Base-by-base conservation (phyloP, 2,888 invertebrate species). In the Melanchra persicariae region DNA sequence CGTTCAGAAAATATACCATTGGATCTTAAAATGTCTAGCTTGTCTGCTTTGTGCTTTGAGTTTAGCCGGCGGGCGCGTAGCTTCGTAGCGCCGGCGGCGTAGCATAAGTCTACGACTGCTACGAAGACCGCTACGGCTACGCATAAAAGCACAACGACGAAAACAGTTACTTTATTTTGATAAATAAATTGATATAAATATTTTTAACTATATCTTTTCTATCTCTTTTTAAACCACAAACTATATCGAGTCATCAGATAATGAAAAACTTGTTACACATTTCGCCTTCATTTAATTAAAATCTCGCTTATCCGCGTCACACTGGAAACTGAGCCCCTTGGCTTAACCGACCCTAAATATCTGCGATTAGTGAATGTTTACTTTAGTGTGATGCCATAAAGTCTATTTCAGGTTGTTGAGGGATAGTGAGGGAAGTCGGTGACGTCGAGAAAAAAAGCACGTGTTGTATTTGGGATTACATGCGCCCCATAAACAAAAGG, bases 401-500 rank as follows among this genome's bases (percentile, higher is more conserved):
- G 90, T 87, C 49, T 60, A 78, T 75, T 88, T 89, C 87, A 22
- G 47, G 37, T 76, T 81, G 77, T 30, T 47, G 40, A 24, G 58
- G 64, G 52, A 54, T 61, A 61, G 74, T 70, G 69, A 86, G 89
- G 87, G 89, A 85, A 85, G 88, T 47, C 86, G 87, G 86, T 87
- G 91, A 91, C 89, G 92, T 88, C 93, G 95, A 91, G 95, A 94
- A 95, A 95, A 94, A 95, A 95, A 94, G 92, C 95, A 95, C 95
- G 95, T 95, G 95, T 95, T 94, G 93, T 93, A 93, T 94, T 93
- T 92, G 93, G 94, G 95, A 95, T 96, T 95, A 95, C 95, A 94
- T 89, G 90, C 91, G 91, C 92, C 91, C 92, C 88, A 90, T 93
- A 94, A 95, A 95, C 94, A 94, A 95, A 91, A 94, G 93, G 93